Evolutionary conservation across 1,140 invertebrate genomes (phyloP), one percentile per base, ranked within the genome.

Genomic region (Drosophila santomea): DNA sequence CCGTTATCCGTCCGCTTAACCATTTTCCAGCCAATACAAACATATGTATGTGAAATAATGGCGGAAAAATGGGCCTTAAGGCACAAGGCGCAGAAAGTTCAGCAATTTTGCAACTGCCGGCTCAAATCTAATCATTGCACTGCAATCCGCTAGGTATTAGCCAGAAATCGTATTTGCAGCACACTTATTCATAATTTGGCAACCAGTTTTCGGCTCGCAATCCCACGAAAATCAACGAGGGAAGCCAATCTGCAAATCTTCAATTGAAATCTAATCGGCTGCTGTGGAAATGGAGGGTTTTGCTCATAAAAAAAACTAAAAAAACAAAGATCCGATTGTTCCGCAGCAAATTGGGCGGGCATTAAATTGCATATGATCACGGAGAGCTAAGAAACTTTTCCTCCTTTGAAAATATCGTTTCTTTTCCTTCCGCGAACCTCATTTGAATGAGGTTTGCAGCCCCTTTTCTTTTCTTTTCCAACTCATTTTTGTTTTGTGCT

Each of bases 311-410:
- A 38, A 38, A 38, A 38, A 3, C n/a, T 1, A 10, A 38, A 17
- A 15, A 63, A 57, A 71, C 67, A 71, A 69, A 71, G 67, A 71
- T 39, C 38, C 66, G 45, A 71, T 71, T 69, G 51, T 66, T 68
- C 11, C 2, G 8, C 60, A 23, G 64, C 44, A 54, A 68, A 68
- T 68, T 66, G 64, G 64, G 60, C 68, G 50, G 68, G 25, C 51
- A 58, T 35, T 41, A 72, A 72, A 72, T 72, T 72, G 68, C 68
- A 72, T 72, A 71, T 72, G 68, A 72, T 72, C 68, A 72, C 52
- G 67, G 61, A 59, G 32, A 32, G 32, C 32, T 32, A 32, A 10
- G 32, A 10, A 12, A 39, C 38, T 38, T 69, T 64, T 67, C 41
- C 50, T 58, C 43, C 68, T 71, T 48, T 8, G 44, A 41, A 57